Base-by-base conservation (phyloP, 1,140 invertebrate genomes). In the Scaptomyza montana region DNA sequence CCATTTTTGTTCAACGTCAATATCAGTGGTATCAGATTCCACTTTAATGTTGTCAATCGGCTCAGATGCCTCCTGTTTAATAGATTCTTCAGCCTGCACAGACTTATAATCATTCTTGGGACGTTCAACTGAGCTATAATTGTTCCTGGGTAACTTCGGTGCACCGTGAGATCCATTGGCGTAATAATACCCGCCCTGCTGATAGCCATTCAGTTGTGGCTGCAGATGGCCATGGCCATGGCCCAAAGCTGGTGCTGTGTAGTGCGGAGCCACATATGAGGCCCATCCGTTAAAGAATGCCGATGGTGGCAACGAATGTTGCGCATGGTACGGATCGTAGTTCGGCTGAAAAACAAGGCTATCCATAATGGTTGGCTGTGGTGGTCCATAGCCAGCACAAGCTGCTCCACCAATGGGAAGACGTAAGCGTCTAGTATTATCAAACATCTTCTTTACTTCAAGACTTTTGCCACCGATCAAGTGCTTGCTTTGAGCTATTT, bases 401-500 rank as follows among this genome's bases (percentile, higher is more conserved):
- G 77, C 77, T 6, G 78, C 84, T 0, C 84, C 76, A 5, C 72
- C 66, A 12, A 89, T 46, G 9, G 68, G 66, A 13, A 77, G 47
- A 1, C 73, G 82, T 5, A 51, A 19, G 16, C 62, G 82, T 45
- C 90, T 91, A 74, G 68, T 94, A 93, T 5, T 93, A 93, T 95
- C 95, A 5, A 93, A 93, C 89, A 95, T 95, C 28, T 95, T 97
- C 84, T 97, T 97, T 0, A 97, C 96, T 82, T 97, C 96, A 2
- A 97, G 93, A 39, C 94, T 93, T 64, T 95, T 95, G 9, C 39
- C 10, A 43, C 39, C 12, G 3, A 97, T 94, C 59, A 94, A 94
- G 77, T 97, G 96, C 76, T 94, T 94, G 62, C 94, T 93, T 80
- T 96, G 94, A 47, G 95, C 94, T 95, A 82, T 36, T 90, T 90